These are phyloP conservation scores for Callinectes sapidus DNA, from an alignment of 2,888 invertebrate genomes.

Conservation along the genomic window DNA sequence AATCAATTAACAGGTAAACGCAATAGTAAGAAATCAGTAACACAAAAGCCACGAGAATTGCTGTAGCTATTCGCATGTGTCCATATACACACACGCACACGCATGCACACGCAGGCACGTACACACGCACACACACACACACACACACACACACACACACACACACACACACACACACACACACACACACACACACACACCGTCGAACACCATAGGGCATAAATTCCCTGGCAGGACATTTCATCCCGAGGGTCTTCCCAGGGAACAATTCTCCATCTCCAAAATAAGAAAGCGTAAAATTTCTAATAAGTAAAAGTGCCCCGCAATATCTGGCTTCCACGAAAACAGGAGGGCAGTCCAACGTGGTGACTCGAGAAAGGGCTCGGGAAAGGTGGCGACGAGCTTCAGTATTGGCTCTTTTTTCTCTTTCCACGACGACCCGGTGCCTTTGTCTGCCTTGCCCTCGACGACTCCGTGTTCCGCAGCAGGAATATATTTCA, in stretches of 20 bases:
- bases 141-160: conserved; percentile 8
- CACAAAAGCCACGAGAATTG: neutral
- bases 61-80: neutral
- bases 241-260: conserved; percentile 5
- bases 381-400: neutral
- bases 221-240: conserved; percentile 8
- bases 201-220: neutral
- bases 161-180: neutral
- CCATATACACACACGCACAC: neutral
- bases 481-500: neutral
- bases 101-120: too few relatives aligned
- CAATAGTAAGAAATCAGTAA: neutral
- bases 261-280: conserved; percentile 26
- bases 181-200: conserved; percentile 35
- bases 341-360: conserved; percentile 45
- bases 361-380: neutral
- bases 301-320: conserved; percentile 58
- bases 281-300: conserved; percentile 54
- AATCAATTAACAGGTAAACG: too few relatives aligned
- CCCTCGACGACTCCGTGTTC: neutral
- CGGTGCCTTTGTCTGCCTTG: neutral
- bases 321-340: conserved; percentile 42
- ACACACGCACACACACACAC: neutral
- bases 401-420: neutral
- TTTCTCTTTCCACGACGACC: neutral